Evolutionary conservation across 2,797 vertebrate species (phyloP).

Genomic region (Megalops cyprinoides): DNA sequence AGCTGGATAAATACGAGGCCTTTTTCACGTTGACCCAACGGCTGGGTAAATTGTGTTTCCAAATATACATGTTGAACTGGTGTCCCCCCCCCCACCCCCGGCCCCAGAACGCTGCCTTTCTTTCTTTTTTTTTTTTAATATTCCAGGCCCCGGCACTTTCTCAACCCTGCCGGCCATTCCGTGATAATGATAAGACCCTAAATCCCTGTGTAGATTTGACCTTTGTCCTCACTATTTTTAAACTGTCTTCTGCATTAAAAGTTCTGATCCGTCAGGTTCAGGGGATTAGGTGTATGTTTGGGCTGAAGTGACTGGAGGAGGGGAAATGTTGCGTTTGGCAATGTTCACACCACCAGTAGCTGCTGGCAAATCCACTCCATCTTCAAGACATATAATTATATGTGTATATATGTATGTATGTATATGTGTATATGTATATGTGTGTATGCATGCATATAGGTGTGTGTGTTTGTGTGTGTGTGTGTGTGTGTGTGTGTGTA

Average conservation of each 20-base stretch:
- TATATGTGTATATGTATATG: too few species aligned
- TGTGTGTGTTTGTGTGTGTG: too few species aligned
- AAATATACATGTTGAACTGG: not conserved
- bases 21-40: not conserved
- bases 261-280: slow-evolving; percentile 79
- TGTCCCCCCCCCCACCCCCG: not conserved
- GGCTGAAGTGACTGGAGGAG: slow-evolving; percentile 86
- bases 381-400: slow-evolving; percentile 17
- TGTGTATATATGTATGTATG: too few species aligned
- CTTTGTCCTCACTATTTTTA: slow-evolving; percentile 84
- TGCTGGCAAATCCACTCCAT: slow-evolving; percentile 5
- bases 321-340: slow-evolving; percentile 83
- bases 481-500: too few species aligned
- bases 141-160: slow-evolving; percentile 51
- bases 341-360: slow-evolving; percentile 58
- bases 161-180: slow-evolving; percentile 72
- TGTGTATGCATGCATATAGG: too few species aligned
- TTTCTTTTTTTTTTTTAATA: slow-evolving; percentile 64
- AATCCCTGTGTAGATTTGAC: slow-evolving; percentile 80
- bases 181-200: slow-evolving; percentile 81
- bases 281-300: slow-evolving; percentile 91
- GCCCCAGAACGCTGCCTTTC: slow-evolving; percentile 23
- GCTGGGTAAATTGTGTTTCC: slow-evolving; percentile 19
- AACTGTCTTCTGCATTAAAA: slow-evolving; percentile 73
- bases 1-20: slow-evolving; percentile 21